phyloP scores from a whole-genome alignment of 2,113 vertebrate genomes.

The Malurus elegans region DNA sequence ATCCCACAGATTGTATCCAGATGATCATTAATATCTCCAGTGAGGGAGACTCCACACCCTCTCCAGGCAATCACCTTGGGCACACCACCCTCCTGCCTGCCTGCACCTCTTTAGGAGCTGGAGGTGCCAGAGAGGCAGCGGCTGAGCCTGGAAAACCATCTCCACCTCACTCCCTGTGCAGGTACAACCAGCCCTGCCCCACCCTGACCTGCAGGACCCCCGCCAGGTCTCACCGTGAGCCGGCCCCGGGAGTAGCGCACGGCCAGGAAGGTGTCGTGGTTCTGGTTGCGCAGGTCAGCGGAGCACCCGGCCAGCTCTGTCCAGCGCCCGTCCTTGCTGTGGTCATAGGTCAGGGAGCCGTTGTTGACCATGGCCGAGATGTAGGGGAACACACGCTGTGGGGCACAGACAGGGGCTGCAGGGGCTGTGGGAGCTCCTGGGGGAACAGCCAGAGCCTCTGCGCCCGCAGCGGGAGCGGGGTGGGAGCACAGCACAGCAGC shows the following conservation, averaged over 20 bases:
- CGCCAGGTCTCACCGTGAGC: slow-evolving; percentile 81
- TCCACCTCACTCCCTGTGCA: background rate
- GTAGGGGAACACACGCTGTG: slow-evolving; percentile 91
- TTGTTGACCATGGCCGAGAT: slow-evolving; percentile 98
- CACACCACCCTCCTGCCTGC: background rate
- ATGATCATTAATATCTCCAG: background rate
- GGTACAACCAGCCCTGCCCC: background rate
- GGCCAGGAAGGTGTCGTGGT: slow-evolving; percentile 95
- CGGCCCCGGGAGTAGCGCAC: slow-evolving; percentile 92
- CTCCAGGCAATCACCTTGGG: background rate
- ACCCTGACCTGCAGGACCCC: rapidly evolving
- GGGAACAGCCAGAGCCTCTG: background rate
- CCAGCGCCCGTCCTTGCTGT: slow-evolving; percentile 90
- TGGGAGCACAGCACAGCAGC: background rate
- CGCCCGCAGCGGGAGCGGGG: background rate
- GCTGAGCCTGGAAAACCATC: background rate
- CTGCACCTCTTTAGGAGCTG: background rate
- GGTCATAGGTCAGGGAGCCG: slow-evolving; percentile 90
- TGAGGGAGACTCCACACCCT: background rate
- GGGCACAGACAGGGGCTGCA: background rate
- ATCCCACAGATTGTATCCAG: rapidly evolving
- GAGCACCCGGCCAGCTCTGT: slow-evolving; percentile 93
- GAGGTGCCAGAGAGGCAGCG: background rate
- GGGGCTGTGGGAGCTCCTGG: background rate
- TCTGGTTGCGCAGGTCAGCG: slow-evolving; percentile 88